Evolutionary conservation across 2,113 vertebrate species (phyloP), one percentile per base, ranked within the genome.

Genomic region (Arvicanthis niloticus): DNA sequence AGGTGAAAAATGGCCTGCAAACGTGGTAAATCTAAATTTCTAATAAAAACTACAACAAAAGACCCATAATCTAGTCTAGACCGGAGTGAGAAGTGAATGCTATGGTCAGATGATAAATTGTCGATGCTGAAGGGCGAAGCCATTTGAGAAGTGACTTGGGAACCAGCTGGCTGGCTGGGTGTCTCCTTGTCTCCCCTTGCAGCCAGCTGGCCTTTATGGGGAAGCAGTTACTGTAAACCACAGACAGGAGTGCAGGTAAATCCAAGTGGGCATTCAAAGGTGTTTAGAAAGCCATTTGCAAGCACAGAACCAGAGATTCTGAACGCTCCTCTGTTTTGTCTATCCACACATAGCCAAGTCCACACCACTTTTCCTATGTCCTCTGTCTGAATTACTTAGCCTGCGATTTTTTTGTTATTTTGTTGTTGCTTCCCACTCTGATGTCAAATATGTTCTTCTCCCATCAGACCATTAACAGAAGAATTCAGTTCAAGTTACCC

Each of bases 11-110:
- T 84, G 88, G 37, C 58, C 92, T 96, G 92, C 82, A 97, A 96
- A 97, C 82, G 87, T 22, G 91, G 80, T 96, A 96, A 96, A 96
- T 97, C 93, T 97, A 97, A 89, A 94, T 97, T 97, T 97, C 94
- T 98, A 96, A 88, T 96, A 93, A 75, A 95, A 94, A 9, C 86
- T 53, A 70, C 40, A 81, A 77, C 45, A 42, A 78, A 68, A 68
- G 80, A 60, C 88, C 53, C 1, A 40, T 29, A 81, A 5, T 7
- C 70, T 87, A 97, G 56, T 75, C 73, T 91, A 92, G 81, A 88
- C 90, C 84, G n/a, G 87, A 85, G 92, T n/a, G 75, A 34, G n/a
- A 85, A 85, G 92, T n/a, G 75, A 34, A 48, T 77, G 96, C 93
- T 68, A 88, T 91, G 94, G 70, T 51, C 84, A 90, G 82, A 87